phyloP scores from a whole-genome alignment of 2,888 invertebrate species.

The Celastrina argiolus region DNA sequence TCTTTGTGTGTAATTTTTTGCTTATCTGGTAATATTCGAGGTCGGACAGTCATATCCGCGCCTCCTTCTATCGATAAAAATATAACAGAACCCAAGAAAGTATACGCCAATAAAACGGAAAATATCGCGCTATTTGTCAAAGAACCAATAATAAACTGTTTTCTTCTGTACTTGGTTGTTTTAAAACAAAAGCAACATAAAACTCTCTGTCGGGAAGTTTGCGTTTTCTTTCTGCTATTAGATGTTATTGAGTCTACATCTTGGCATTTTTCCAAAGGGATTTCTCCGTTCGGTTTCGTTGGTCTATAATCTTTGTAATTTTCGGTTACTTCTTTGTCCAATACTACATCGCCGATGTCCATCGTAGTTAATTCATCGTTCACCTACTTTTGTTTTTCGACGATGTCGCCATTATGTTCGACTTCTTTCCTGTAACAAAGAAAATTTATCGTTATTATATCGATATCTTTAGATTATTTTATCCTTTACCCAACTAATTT shows the following conservation, averaged over 20 bases:
- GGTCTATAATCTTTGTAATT: constrained; percentile 73
- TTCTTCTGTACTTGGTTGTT: constrained; percentile 73
- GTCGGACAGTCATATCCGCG: constrained; percentile 72
- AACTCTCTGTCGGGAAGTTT: constrained; percentile 71
- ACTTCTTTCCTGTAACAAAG: constrained; percentile 64
- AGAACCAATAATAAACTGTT: constrained; percentile 84
- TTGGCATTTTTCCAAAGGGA: constrained; percentile 75
- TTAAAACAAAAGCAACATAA: constrained; percentile 76
- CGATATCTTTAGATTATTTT: constrained; percentile 31
- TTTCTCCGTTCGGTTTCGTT: constrained; percentile 73
- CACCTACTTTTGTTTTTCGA: constrained; percentile 38
- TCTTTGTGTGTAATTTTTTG: constrained; percentile 75
- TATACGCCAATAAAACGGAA: constrained; percentile 88
- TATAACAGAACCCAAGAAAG: constrained; percentile 86
- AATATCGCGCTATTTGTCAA: constrained; percentile 91
- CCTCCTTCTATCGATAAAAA: constrained; percentile 91
- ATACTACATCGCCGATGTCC: constrained; percentile 72
- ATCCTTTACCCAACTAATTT: constrained; percentile 55
- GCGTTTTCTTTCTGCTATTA: constrained; percentile 69
- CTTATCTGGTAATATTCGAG: constrained; percentile 69
- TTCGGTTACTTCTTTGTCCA: constrained; percentile 73
- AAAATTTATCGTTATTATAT: constrained; percentile 36
- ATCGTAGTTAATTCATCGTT: constrained; percentile 48
- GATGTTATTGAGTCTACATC: constrained; percentile 72
- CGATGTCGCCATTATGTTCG: constrained; percentile 52